Conservation (phyloP, 2,797 vertebrate genomes). For the Kryptolebias ocellatus region DNA sequence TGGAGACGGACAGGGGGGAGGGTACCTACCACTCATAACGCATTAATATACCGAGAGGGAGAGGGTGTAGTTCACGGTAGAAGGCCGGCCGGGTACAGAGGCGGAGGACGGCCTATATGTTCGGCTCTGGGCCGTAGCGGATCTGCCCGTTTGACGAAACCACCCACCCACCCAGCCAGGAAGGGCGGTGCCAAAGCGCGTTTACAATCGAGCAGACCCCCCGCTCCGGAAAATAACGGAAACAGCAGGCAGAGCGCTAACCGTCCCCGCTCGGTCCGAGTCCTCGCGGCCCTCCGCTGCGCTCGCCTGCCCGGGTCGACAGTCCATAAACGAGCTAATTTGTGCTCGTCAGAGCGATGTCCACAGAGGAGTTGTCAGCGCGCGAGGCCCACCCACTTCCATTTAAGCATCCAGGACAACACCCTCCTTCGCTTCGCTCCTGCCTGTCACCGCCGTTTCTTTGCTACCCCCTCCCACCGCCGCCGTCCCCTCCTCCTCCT, state of each 20-base stretch:
- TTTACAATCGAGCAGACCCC: constrained; percentile 69
- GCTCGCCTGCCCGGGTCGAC: constrained; percentile 40
- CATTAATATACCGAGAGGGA: constrained; percentile 90
- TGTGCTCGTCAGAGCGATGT: constrained; percentile 67
- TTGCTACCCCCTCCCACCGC: no score
- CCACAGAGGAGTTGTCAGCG: constrained; percentile 79
- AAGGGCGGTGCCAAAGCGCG: constrained; percentile 81
- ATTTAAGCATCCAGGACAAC: constrained; percentile 84
- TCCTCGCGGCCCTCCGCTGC: constrained; percentile 43
- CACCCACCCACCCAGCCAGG: constrained; percentile 90
- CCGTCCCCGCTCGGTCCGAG: constrained; percentile 51
- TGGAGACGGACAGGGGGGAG: constrained; percentile 89
- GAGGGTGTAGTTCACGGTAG: constrained; percentile 91
- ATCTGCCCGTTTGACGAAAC: constrained; percentile 91
- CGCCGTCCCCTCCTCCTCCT: not conserved
- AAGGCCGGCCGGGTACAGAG: constrained; percentile 89
- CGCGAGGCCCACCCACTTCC: constrained; percentile 85
- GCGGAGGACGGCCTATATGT: constrained; percentile 95
- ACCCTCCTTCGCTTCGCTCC: constrained; percentile 64
- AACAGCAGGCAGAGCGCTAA: constrained; percentile 58
- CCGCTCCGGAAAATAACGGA: constrained; percentile 62
- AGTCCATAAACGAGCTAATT: constrained; percentile 70
- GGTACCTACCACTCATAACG: constrained; percentile 99
- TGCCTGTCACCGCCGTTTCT: constrained; percentile 59
- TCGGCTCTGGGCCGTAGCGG: constrained; percentile 92